Conservation (phyloP, 1,140 invertebrate genomes). For the Ooceraea biroi region DNA sequence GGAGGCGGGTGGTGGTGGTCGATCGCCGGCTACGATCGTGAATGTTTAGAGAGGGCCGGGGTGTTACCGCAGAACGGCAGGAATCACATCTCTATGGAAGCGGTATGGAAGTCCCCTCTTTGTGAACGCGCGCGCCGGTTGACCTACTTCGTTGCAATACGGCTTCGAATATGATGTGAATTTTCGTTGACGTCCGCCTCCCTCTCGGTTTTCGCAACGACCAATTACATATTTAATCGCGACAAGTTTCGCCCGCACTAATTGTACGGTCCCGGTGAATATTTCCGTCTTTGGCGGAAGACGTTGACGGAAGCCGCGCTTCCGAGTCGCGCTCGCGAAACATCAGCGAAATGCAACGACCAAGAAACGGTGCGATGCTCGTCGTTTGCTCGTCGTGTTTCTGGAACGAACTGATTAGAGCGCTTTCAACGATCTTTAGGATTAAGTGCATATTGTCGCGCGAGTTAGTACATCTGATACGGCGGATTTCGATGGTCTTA, state of each 20-base stretch:
- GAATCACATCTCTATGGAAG: slow-evolving; percentile 71
- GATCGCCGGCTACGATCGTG: slow-evolving; percentile 32
- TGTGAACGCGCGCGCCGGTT: slow-evolving; percentile 70
- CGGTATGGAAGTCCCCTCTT: slow-evolving; percentile 73
- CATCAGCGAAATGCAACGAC: no score
- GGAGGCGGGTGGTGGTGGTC: no score
- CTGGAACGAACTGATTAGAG: no score
- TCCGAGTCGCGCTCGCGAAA: no score
- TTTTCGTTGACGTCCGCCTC: slow-evolving; percentile 64
- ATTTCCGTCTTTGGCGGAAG: not conserved
- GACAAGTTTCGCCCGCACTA: not conserved
- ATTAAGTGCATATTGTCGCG: no score
- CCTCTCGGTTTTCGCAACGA: slow-evolving; percentile 61
- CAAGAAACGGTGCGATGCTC: no score
- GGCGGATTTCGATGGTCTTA: no score
- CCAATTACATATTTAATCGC: slow-evolving; percentile 76
- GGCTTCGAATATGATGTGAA: slow-evolving; percentile 73
- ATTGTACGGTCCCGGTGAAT: not conserved
- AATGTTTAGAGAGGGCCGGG: slow-evolving; percentile 47
- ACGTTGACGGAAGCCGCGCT: no score
- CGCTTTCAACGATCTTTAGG: no score
- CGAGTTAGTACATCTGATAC: no score
- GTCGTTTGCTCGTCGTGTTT: no score
- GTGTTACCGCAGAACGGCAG: slow-evolving; percentile 60
- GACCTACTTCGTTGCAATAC: slow-evolving; percentile 79